phyloP scores from a whole-genome alignment of 2,113 vertebrate genomes.

The Lycaon pictus region DNA sequence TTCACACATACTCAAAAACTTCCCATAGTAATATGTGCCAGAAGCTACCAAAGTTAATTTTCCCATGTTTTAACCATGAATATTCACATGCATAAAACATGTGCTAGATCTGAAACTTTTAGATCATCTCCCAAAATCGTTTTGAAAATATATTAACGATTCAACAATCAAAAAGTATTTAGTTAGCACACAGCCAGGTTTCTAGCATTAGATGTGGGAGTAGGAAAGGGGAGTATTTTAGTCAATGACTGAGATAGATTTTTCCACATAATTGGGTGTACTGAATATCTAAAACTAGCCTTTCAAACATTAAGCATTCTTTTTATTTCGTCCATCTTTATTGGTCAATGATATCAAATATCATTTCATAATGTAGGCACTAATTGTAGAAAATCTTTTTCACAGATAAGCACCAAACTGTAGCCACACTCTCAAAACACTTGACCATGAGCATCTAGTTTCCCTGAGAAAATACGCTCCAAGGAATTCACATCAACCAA shows the following conservation, averaged over 20 bases:
- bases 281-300: background rate
- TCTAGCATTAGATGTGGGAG: background rate
- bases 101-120: background rate
- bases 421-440: background rate
- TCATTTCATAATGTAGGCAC: background rate
- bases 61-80: constrained; percentile 1
- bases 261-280: background rate
- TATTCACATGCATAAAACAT: background rate
- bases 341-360: background rate
- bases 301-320: background rate
- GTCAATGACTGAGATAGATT: background rate
- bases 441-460: background rate
- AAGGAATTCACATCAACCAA: background rate
- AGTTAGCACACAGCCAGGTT: background rate
- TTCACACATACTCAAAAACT: background rate
- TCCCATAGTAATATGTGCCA: background rate
- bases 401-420: background rate
- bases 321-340: constrained; percentile 13
- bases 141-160: constrained; percentile 17
- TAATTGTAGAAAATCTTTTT: background rate
- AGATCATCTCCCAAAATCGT: background rate
- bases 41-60: background rate
- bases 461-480: background rate
- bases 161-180: constrained; percentile 8
- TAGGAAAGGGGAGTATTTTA: background rate